phyloP scores from a whole-genome alignment of 2,113 vertebrate genomes.

The Pterocles burchelli region DNA sequence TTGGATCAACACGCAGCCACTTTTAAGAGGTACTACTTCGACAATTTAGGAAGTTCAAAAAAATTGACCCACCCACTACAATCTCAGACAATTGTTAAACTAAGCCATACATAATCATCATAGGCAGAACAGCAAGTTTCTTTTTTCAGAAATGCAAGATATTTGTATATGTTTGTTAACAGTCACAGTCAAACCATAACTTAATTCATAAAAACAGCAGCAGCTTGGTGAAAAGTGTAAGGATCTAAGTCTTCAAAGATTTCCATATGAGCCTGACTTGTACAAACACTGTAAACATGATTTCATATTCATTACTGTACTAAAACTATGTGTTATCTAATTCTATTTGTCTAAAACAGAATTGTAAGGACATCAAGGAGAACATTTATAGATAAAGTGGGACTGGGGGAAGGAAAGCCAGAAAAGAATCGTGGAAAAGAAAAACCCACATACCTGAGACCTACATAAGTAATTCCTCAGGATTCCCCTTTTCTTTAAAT shows the following conservation, averaged over 20 bases:
- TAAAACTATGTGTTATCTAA: slow-evolving; percentile 41
- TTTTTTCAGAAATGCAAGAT: neutral
- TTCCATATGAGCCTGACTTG: neutral
- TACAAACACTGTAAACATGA: slow-evolving; percentile 66
- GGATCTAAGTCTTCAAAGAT: neutral
- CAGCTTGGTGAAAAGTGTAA: neutral
- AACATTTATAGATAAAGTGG: slow-evolving; percentile 72
- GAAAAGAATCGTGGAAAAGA: slow-evolving; percentile 69
- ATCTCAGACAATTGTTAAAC: neutral
- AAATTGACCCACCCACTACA: neutral
- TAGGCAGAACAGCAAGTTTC: neutral
- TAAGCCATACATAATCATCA: neutral
- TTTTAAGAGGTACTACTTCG: neutral
- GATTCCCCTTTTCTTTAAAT: slow-evolving; percentile 66
- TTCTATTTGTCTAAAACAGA: slow-evolving; percentile 35
- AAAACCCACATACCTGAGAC: slow-evolving; percentile 72
- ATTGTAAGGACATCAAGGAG: slow-evolving; percentile 61
- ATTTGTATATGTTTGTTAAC: neutral
- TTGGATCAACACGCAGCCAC: slow-evolving; percentile 7
- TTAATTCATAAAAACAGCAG: neutral
- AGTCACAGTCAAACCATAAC: neutral
- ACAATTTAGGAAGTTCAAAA: neutral
- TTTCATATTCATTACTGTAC: slow-evolving; percentile 63
- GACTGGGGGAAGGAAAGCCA: slow-evolving; percentile 59
- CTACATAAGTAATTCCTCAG: slow-evolving; percentile 70